Conservation (phyloP, 2,113 vertebrate species). For the Thunnus maccoyii region DNA sequence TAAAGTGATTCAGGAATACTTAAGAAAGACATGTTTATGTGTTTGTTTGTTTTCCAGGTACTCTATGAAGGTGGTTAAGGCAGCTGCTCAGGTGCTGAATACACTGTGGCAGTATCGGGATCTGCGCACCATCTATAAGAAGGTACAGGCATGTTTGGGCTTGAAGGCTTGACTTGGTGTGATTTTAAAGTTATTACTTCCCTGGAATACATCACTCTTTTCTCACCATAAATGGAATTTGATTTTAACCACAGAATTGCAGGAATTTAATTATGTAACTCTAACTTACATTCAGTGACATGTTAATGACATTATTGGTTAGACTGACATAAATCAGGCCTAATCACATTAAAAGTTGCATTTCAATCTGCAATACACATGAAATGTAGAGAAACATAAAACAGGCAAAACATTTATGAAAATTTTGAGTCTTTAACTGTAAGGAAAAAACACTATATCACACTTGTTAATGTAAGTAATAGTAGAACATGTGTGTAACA, state of each 20-base stretch:
- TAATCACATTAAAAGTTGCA: too few relatives aligned
- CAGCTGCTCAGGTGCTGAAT: slow-evolving; percentile 96
- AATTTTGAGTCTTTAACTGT: background rate
- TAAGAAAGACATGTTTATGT: slow-evolving; percentile 12
- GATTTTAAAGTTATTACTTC: too few relatives aligned
- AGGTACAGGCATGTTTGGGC: slow-evolving; percentile 83
- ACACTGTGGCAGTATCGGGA: slow-evolving; percentile 98
- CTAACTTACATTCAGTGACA: too few relatives aligned
- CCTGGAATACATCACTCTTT: too few relatives aligned
- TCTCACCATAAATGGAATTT: too few relatives aligned
- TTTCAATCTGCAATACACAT: too few relatives aligned
- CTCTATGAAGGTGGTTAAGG: slow-evolving; percentile 97
- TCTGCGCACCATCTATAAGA: slow-evolving; percentile 98
- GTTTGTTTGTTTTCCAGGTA: slow-evolving; percentile 84
- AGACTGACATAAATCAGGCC: too few relatives aligned
- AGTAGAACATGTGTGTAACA: background rate
- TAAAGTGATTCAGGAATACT: slow-evolving; percentile 4
- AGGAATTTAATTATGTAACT: too few relatives aligned
- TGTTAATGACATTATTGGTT: too few relatives aligned
- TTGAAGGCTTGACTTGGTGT: background rate
- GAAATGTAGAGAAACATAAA: too few relatives aligned
- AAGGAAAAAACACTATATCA: background rate
- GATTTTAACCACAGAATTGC: too few relatives aligned
- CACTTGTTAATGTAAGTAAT: background rate
- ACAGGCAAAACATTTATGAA: too few relatives aligned